Base-by-base conservation (phyloP, 2,888 invertebrate genomes). In the Dryobotodes eremita region DNA sequence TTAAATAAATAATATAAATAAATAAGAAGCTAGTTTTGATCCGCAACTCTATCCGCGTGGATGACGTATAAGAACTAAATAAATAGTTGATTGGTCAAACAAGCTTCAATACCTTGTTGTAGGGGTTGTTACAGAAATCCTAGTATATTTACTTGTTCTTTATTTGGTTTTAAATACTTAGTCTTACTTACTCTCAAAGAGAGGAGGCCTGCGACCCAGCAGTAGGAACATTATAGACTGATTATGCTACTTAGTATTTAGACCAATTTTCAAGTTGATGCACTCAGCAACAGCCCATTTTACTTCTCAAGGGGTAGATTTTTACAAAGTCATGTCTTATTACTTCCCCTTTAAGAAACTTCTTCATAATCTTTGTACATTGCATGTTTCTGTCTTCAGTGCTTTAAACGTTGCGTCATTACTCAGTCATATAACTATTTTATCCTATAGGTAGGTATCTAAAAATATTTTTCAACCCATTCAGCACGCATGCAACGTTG, bases 401-500 rank as follows among this genome's bases (percentile, higher is more conserved):
- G 26, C 2, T 17, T 61, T 13, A 36, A 26, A 20, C 3, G 3
- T 11, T 26, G 23, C 31, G 31, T 65, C 8, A 36, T 36, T 20
- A 20, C 20, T 64, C 17, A 78, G 23, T 26, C 13, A 23, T 7
- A 53, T 26, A 46, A 31, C 31, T 23, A 76, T 76, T 82, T 36
- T 23, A 46, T 66, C 23, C 7, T 53, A 46, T 31, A 55, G 15
- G 48, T 50, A 61, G 48, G 48, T 50, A 68, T 46, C 42, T 17
- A 72, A 57, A 80, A 81, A 86, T 84, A 88, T 84, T 83, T 79
- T 73, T 71, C 80, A 86, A 89, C 83, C 86, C 91, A 91, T 89
- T 88, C 88, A 80, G 83, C 78, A 88, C 91, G 89, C 90, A 90
- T 89, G 89, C 87, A 88, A 84, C 88, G 87, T 89, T 89, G 86